Percentiles rank a stretch among this genome's conserved stretches.
These are phyloP conservation scores for Cyprinus carpio DNA, from an alignment of 2,113 vertebrate species.

Conservation along the genomic window DNA sequence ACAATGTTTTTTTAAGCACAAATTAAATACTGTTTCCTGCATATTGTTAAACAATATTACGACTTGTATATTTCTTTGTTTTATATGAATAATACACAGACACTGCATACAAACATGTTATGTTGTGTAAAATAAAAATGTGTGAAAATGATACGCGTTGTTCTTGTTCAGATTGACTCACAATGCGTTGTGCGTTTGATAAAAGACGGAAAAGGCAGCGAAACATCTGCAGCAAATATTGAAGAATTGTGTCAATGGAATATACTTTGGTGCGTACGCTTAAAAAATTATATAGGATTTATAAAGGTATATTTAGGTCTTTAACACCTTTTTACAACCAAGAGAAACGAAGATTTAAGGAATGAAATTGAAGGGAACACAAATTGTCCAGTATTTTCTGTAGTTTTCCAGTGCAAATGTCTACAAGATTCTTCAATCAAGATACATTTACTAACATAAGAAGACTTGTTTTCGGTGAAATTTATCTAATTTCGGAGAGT, in stretches of 20 bases:
- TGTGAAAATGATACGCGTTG: constrained; percentile 74
- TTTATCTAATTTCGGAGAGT: no score
- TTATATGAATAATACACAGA: constrained; percentile 77
- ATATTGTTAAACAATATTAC: constrained; percentile 50
- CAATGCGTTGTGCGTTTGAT: no score
- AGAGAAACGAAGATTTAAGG: background rate
- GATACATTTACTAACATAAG: background rate
- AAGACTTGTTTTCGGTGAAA: no score
- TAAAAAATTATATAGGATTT: background rate
- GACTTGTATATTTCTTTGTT: constrained; percentile 78
- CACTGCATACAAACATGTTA: constrained; percentile 74
- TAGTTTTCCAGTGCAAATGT: background rate
- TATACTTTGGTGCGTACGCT: background rate
- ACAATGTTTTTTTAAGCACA: constrained; percentile 64
- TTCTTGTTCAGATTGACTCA: constrained; percentile 54
- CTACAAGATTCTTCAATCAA: no score
- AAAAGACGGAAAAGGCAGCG: background rate
- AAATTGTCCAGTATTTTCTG: no score
- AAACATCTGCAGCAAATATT: background rate
- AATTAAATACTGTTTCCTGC: constrained; percentile 73
- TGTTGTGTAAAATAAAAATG: constrained; percentile 87
- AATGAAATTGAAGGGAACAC: no score
- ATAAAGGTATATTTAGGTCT: background rate
- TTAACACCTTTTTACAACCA: background rate
- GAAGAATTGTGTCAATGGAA: background rate